Evolutionary conservation across 2,888 invertebrate species (phyloP).

Genomic region (Orthonevra nobilis): DNA sequence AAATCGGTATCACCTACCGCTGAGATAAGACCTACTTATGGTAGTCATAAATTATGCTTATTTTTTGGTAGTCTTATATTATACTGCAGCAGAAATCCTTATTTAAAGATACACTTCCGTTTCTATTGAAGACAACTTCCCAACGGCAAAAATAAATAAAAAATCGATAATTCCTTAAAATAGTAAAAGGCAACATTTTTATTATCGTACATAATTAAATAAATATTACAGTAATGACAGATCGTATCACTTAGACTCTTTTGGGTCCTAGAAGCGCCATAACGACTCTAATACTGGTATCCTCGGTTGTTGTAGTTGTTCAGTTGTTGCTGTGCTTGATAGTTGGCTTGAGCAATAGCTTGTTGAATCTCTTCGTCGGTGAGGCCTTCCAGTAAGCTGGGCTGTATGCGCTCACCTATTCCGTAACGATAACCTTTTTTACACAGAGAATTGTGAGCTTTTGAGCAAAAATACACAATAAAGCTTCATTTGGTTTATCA

Average conservation of each 20-base stretch:
- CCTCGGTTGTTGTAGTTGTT: conserved; percentile 53
- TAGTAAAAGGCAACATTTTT: conserved; percentile 11
- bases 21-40: too few relatives aligned
- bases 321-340: conserved; percentile 49
- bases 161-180: background rate
- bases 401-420: conserved; percentile 46
- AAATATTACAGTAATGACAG: conserved; percentile 53
- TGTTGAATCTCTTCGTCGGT: conserved; percentile 61
- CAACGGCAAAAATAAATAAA: background rate
- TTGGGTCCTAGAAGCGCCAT: conserved; percentile 13
- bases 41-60: too few relatives aligned
- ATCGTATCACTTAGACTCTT: conserved; percentile 42
- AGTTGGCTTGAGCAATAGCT: conserved; percentile 59
- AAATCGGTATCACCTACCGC: too few relatives aligned
- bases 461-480: conserved; percentile 10
- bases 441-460: conserved; percentile 36
- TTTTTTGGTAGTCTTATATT: too few relatives aligned
- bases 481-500: too few relatives aligned
- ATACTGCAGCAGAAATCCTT: too few relatives aligned
- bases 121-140: too few relatives aligned
- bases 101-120: too few relatives aligned
- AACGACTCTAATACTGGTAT: conserved; percentile 37
- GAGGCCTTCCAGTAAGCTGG: conserved; percentile 59
- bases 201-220: conserved; percentile 57
- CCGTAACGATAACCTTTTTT: conserved; percentile 59